Conservation (phyloP, 64 coral and sea anemone genomes). For the Actinia equina region DNA sequence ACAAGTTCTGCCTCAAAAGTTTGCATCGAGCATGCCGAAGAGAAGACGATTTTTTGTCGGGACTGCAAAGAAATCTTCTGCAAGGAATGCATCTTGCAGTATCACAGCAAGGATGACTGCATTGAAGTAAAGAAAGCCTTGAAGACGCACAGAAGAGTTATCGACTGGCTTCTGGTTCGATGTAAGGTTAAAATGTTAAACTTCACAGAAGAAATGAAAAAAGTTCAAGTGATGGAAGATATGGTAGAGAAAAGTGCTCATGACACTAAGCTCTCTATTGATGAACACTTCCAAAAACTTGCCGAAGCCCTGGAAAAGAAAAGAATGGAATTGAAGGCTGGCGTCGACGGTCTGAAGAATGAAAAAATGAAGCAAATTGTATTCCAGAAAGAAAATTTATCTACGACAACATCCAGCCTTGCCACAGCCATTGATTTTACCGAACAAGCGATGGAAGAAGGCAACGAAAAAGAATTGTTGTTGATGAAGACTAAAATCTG, state of each 20-base stretch:
- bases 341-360: background rate
- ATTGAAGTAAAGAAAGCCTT: background rate
- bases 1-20: background rate
- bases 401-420: background rate
- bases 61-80: background rate
- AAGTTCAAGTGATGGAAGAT: slow-evolving; percentile 9
- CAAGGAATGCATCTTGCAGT: background rate
- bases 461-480: slow-evolving; percentile 11
- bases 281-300: background rate
- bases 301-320: background rate
- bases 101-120: background rate
- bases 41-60: background rate
- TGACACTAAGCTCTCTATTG: background rate
- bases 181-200: background rate
- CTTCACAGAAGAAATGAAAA: background rate
- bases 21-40: background rate
- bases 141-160: background rate
- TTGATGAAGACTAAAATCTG: background rate
- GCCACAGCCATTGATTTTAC: background rate
- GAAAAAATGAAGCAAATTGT: slow-evolving; percentile 17
- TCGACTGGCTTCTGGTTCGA: slow-evolving; percentile 20
- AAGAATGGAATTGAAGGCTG: background rate
- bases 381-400: background rate
- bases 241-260: background rate
- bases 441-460: background rate